phyloP scores from a whole-genome alignment of 2,113 vertebrate genomes.

The Odocoileus hemionus region DNA sequence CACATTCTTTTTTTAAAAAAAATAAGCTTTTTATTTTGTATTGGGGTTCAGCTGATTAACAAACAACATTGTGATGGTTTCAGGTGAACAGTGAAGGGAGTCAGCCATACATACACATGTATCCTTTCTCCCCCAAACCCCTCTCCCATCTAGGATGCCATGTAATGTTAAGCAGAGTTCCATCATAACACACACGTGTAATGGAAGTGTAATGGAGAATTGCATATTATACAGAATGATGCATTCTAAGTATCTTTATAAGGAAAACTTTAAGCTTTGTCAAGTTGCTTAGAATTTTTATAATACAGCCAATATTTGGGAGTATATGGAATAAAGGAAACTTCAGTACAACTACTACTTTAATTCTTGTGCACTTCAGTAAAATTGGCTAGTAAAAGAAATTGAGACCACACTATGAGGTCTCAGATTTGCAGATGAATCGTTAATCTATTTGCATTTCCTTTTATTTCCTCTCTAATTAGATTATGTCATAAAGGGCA shows the following conservation, averaged over 20 bases:
- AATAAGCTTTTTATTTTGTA: not conserved
- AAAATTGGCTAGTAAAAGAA: constrained; percentile 28
- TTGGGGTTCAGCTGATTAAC: not conserved
- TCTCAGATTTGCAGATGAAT: constrained; percentile 2
- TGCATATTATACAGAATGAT: not conserved
- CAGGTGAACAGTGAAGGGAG: not conserved
- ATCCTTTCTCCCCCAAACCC: not conserved
- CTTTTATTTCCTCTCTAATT: not conserved
- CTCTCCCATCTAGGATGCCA: not conserved
- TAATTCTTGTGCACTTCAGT: not conserved
- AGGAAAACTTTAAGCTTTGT: not conserved
- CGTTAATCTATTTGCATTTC: not conserved
- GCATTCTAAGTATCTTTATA: not conserved
- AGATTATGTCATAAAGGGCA: not conserved
- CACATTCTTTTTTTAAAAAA: not conserved
- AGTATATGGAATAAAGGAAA: not conserved
- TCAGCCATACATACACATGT: not conserved
- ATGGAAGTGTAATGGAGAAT: not conserved
- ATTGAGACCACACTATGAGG: not conserved
- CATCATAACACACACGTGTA: not conserved
- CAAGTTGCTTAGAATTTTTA: not conserved
- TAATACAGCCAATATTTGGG: not conserved
- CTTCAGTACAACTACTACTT: not conserved
- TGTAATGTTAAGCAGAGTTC: not conserved
- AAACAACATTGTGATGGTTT: not conserved